phyloP scores from a whole-genome alignment of 2,888 invertebrate genomes.

The Penaeus monodon region DNA sequence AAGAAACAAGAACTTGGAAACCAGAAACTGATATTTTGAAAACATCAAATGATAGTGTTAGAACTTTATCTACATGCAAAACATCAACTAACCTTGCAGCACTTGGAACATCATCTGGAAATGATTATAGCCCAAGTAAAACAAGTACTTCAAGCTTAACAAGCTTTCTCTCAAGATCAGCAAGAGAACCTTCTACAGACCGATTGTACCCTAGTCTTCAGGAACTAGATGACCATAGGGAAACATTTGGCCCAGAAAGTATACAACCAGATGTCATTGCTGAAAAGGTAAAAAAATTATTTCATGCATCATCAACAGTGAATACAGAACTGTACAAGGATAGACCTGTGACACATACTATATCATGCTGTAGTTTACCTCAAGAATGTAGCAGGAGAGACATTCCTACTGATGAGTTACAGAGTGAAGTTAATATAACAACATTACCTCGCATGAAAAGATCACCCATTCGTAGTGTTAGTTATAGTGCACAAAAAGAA shows the following conservation, averaged over 20 bases:
- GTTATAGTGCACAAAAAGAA: background rate
- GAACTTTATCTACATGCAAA: slow-evolving; percentile 20
- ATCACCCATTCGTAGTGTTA: slow-evolving; percentile 6
- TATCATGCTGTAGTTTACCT: no score
- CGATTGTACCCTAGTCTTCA: slow-evolving; percentile 48
- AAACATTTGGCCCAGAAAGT: slow-evolving; percentile 45
- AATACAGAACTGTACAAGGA: background rate
- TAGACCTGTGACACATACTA: background rate
- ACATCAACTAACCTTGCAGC: slow-evolving; percentile 41
- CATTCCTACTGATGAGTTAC: background rate
- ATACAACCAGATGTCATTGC: slow-evolving; percentile 54
- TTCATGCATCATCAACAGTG: slow-evolving; percentile 15
- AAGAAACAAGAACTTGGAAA: no score
- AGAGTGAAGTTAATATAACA: background rate
- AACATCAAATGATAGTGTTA: background rate
- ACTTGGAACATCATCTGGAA: slow-evolving; percentile 12
- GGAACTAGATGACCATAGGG: slow-evolving; percentile 54
- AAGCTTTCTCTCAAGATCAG: background rate
- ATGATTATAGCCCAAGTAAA: slow-evolving; percentile 18
- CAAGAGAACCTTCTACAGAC: slow-evolving; percentile 1
- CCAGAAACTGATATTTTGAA: background rate
- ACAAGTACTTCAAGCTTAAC: background rate
- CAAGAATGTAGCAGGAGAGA: background rate
- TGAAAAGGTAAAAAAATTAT: slow-evolving; percentile 56
- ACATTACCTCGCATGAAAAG: slow-evolving; percentile 27